These are phyloP conservation scores for Cynopterus brachyotis DNA, from an alignment of 2,113 vertebrate genomes.

Conservation along the genomic window DNA sequence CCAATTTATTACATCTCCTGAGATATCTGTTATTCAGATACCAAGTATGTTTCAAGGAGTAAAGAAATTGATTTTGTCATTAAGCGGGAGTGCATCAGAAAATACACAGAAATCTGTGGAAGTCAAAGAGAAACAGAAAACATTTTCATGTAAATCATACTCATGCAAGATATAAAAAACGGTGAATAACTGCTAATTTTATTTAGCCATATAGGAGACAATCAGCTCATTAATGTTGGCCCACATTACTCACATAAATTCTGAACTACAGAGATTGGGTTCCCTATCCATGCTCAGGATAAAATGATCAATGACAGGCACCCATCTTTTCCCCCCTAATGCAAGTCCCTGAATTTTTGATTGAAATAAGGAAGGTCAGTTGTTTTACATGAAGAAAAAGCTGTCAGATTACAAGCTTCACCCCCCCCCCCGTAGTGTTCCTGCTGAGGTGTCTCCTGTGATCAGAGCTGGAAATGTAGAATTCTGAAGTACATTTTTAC, in stretches of 20 bases:
- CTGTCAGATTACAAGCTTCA: not conserved
- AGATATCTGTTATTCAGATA: not conserved
- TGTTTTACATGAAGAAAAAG: constrained; percentile 7
- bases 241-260: not conserved
- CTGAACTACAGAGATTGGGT: not conserved
- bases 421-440: not conserved
- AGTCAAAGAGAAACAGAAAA: not conserved
- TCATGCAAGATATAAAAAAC: not conserved
- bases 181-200: not conserved
- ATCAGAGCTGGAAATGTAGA: not conserved
- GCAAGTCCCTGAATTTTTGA: constrained; percentile 17
- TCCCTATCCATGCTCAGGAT: not conserved
- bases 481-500: not conserved
- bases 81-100: not conserved
- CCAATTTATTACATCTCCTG: not conserved
- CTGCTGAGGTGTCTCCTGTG: not conserved
- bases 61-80: not conserved
- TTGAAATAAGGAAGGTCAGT: constrained; percentile 6
- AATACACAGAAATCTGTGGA: not conserved
- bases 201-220: not conserved
- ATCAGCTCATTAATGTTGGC: not conserved
- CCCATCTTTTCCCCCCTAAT: not conserved
- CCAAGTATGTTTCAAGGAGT: not conserved
- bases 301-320: not conserved
- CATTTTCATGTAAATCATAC: not conserved